A percentile compares a stretch with the other conserved stretches of the same genome.
These are phyloP conservation scores for Triops cancriformis DNA, from an alignment of 1,140 invertebrate species.

Conservation along the genomic window DNA sequence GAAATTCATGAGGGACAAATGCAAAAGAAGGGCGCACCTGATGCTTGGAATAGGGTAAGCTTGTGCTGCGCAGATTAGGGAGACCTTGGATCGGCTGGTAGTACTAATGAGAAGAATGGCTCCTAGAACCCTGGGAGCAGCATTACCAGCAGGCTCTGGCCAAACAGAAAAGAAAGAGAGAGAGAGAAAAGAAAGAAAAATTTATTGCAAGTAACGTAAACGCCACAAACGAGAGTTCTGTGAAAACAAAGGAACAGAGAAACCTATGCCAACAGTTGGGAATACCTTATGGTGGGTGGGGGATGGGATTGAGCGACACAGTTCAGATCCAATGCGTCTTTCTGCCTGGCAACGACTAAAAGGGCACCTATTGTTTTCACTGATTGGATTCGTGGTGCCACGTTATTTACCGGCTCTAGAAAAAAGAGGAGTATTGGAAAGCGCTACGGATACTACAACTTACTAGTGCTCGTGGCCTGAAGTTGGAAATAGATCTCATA, in stretches of 20 bases:
- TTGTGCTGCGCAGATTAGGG: constrained; percentile 32
- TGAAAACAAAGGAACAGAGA: neutral
- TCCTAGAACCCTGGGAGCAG: constrained; percentile 23
- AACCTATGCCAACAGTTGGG: neutral
- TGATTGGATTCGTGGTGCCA: constrained; percentile 16
- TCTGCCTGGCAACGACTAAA: constrained; percentile 24
- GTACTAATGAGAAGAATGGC: neutral
- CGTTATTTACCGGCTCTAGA: constrained; percentile 25
- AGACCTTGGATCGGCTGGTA: constrained; percentile 16
- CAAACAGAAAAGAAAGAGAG: neutral
- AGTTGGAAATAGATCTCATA: neutral
- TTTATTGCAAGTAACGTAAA: neutral
- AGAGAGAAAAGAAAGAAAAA: neutral
- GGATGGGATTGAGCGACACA: constrained; percentile 30
- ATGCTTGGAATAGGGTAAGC: constrained; percentile 32
- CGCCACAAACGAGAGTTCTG: too few species aligned
- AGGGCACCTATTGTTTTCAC: constrained; percentile 4
- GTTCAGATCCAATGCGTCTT: constrained; percentile 20
- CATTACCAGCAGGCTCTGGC: constrained; percentile 27
- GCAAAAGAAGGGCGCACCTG: constrained; percentile 29
- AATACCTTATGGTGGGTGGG: constrained; percentile 36
- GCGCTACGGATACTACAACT: neutral
- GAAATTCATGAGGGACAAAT: neutral
- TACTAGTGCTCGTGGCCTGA: neutral
- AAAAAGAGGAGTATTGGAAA: neutral